Evolutionary conservation across 2,888 invertebrate species (phyloP).

Genomic region (Margaritifera margaritifera): DNA sequence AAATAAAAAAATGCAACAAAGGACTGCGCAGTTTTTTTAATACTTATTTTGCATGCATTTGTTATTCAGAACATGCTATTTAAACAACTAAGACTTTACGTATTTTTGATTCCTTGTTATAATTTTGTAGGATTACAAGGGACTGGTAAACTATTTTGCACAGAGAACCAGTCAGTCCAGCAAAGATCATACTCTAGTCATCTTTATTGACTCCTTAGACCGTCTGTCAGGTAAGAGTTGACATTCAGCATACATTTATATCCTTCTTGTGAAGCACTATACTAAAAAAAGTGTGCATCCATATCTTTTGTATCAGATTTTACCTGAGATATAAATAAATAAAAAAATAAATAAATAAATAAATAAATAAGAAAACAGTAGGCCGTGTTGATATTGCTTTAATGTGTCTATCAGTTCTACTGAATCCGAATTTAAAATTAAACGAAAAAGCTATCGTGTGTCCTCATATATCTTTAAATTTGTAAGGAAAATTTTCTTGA

Average conservation of each 20-base stretch:
- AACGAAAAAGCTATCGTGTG: no score
- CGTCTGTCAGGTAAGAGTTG: constrained; percentile 74
- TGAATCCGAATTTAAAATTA: no score
- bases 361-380: no score
- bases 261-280: background rate
- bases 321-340: no score
- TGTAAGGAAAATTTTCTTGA: no score
- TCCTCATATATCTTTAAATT: no score
- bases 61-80: background rate
- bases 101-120: background rate
- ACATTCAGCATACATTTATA: background rate
- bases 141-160: constrained; percentile 63
- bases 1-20: no score
- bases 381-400: no score
- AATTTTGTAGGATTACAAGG: constrained; percentile 62
- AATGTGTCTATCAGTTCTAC: no score
- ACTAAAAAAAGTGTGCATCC: background rate
- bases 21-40: no score
- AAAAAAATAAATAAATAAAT: no score
- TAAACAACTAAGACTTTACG: background rate
- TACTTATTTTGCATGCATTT: background rate
- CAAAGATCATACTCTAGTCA: constrained; percentile 75
- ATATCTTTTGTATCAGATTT: no score
- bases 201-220: constrained; percentile 86
- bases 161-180: constrained; percentile 49